Conservation (phyloP, 2,797 vertebrate species). For the Sebastes trivittatus region DNA sequence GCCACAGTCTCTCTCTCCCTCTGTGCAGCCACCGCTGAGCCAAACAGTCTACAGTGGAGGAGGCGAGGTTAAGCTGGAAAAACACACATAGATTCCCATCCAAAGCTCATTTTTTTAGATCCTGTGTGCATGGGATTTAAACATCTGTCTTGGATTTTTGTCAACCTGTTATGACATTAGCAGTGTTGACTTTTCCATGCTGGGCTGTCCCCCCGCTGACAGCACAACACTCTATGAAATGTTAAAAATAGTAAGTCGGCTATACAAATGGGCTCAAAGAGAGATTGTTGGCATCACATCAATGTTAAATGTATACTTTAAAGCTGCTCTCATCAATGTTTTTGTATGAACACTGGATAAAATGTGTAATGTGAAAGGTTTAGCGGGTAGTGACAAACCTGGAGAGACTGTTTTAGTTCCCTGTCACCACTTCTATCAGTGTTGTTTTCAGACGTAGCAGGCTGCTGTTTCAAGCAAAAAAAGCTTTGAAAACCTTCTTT, state of each 20-base stretch:
- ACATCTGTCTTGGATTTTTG: constrained; percentile 70
- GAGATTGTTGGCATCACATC: constrained; percentile 1
- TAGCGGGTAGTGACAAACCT: background rate
- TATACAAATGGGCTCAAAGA: background rate
- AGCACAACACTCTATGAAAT: constrained; percentile 18
- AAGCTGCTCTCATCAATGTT: background rate
- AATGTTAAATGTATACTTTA: background rate
- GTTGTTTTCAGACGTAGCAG: background rate
- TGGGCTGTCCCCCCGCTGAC: constrained; percentile 25
- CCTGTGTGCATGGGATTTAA: constrained; percentile 28
- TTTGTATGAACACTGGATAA: background rate
- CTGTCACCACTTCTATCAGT: background rate
- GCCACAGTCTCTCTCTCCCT: constrained; percentile 2
- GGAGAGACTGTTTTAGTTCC: background rate
- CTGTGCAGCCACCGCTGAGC: constrained; percentile 14
- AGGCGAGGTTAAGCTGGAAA: constrained; percentile 37
- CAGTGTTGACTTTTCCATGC: constrained; percentile 56
- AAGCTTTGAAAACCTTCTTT: background rate
- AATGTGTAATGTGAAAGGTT: background rate
- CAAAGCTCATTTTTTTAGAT: constrained; percentile 42
- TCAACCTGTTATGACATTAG: constrained; percentile 57
- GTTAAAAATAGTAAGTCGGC: constrained; percentile 43
- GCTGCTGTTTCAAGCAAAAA: background rate
- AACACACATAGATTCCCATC: constrained; percentile 44
- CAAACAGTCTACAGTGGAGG: constrained; percentile 2